These are phyloP conservation scores for Cordilura impudica DNA, from an alignment of 2,888 invertebrate genomes.

Conservation along the genomic window DNA sequence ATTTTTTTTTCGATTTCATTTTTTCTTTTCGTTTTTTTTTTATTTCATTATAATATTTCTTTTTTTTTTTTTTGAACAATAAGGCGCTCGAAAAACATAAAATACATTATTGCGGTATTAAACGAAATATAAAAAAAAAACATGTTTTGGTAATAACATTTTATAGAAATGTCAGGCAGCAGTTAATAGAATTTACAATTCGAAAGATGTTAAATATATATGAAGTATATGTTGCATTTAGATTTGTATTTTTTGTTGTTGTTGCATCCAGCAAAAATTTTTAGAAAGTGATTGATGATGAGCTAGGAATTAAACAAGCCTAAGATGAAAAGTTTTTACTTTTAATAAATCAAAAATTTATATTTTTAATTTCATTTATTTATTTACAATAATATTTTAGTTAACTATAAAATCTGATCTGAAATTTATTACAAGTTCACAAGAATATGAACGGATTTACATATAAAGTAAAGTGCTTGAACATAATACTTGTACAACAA, in stretches of 20 bases:
- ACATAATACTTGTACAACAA: too few species aligned
- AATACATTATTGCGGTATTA: conserved; percentile 3
- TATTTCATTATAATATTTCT: background rate
- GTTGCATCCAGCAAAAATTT: background rate
- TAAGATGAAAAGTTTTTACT: too few species aligned
- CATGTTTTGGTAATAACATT: background rate
- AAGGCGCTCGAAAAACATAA: conserved; percentile 15
- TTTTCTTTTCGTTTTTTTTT: background rate
- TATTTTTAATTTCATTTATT: too few species aligned
- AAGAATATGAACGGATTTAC: too few species aligned
- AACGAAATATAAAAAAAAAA: background rate
- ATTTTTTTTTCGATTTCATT: background rate
- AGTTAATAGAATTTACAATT: conserved; percentile 3
- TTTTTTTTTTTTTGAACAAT: conserved; percentile 1
- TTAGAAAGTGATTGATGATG: too few species aligned
- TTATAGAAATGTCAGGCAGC: background rate
- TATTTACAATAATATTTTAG: too few species aligned
- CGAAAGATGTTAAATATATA: background rate
- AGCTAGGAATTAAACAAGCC: too few species aligned
- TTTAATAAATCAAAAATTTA: too few species aligned
- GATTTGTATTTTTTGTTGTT: too few species aligned
- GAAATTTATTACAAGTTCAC: too few species aligned
- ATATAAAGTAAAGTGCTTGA: too few species aligned
- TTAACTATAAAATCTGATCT: too few species aligned
- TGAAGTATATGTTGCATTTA: background rate